A percentile compares a stretch with the other conserved stretches of the same genome.
Evolutionary conservation across 2,888 invertebrate species (phyloP).

Genomic region (Flabesymbios commensalis): DNA sequence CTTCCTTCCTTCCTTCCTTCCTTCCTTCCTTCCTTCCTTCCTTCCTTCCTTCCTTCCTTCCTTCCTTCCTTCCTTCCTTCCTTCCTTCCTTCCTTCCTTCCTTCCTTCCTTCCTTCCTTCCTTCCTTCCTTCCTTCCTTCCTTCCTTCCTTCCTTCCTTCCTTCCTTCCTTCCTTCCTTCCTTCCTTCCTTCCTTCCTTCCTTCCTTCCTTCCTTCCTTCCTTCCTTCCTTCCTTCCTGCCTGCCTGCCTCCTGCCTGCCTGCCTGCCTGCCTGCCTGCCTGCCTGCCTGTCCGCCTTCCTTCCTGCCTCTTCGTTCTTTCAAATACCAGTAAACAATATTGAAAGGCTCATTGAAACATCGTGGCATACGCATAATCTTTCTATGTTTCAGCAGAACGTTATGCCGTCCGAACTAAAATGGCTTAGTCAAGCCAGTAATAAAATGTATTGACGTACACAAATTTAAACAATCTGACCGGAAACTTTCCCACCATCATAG

Average conservation of each 20-base stretch:
- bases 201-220: constrained; percentile 16
- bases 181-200: constrained; percentile 16
- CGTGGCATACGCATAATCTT: too few relatives aligned
- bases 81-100: constrained; percentile 30
- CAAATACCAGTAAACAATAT: too few relatives aligned
- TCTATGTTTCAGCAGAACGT: too few relatives aligned
- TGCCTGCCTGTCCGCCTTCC: not conserved
- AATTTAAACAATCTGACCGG: too few relatives aligned
- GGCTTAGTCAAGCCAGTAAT: too few relatives aligned
- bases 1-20: constrained; percentile 23
- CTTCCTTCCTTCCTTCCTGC: constrained; percentile 15
- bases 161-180: constrained; percentile 29
- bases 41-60: constrained; percentile 33
- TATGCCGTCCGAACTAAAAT: too few relatives aligned
- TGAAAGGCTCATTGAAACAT: too few relatives aligned
- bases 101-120: constrained; percentile 30
- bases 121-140: constrained; percentile 34
- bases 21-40: constrained; percentile 33
- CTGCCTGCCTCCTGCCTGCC: too few relatives aligned
- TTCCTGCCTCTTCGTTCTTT: not conserved
- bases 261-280: too few relatives aligned
- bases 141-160: constrained; percentile 32
- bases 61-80: constrained; percentile 31
- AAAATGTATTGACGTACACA: too few relatives aligned
- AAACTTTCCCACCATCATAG: too few relatives aligned